phyloP scores from a whole-genome alignment of 2,797 vertebrate genomes.

The Arremon brunneinucha region DNA sequence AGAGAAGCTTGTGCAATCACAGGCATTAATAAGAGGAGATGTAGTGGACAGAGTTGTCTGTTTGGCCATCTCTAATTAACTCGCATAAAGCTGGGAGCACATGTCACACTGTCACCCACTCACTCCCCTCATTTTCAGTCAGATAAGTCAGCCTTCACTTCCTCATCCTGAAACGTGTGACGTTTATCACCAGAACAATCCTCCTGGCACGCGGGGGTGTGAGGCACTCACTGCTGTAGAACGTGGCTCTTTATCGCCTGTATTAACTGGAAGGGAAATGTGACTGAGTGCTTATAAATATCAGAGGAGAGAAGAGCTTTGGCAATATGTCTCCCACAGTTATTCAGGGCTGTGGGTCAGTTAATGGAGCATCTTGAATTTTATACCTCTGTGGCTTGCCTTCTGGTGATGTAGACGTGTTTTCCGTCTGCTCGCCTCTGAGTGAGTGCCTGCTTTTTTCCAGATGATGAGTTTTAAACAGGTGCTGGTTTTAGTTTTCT shows the following conservation, averaged over 20 bases:
- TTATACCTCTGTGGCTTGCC: background rate
- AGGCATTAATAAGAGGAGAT: background rate
- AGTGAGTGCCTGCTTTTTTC: background rate
- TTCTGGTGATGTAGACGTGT: background rate
- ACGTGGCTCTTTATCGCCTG: background rate
- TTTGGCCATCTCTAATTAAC: background rate
- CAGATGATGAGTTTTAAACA: slow-evolving; percentile 11
- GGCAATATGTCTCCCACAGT: background rate
- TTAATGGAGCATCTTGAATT: background rate
- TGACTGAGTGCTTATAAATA: background rate
- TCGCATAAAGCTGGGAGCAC: background rate
- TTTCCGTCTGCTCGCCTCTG: background rate
- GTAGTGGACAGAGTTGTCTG: background rate
- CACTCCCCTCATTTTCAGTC: background rate
- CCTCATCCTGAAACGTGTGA: background rate
- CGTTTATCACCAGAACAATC: background rate
- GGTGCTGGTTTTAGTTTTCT: background rate
- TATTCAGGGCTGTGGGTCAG: background rate
- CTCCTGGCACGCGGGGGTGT: fast-evolving
- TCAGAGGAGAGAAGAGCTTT: background rate
- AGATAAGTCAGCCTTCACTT: background rate
- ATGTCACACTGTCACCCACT: background rate
- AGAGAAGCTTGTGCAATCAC: background rate
- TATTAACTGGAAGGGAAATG: background rate
- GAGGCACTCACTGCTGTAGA: background rate